These are phyloP conservation scores for Dioctria linearis DNA, from an alignment of 2,888 invertebrate species.

Conservation along the genomic window DNA sequence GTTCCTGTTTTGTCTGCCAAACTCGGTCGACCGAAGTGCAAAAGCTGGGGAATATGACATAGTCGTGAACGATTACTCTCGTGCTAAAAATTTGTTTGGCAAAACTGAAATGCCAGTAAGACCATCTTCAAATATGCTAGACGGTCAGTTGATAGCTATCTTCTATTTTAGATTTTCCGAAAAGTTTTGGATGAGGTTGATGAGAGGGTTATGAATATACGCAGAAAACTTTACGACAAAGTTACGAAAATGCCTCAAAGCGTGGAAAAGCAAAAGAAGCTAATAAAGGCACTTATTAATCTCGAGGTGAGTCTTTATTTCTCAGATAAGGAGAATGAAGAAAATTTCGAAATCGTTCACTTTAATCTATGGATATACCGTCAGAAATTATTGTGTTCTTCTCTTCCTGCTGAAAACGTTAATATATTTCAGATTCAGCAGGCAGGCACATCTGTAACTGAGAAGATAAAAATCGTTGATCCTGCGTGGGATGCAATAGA, in stretches of 20 bases:
- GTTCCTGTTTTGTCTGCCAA: constrained; percentile 94
- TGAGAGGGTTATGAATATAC: constrained; percentile 85
- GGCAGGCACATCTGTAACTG: constrained; percentile 64
- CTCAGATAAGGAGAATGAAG: not conserved
- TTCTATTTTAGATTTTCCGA: constrained; percentile 79
- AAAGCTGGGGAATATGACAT: constrained; percentile 96
- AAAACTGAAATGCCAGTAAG: constrained; percentile 88
- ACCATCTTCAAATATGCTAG: not conserved
- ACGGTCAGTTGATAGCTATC: constrained; percentile 2
- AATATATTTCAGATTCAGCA: constrained; percentile 64
- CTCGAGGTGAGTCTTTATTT: constrained; percentile 73
- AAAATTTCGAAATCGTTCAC: too few relatives aligned
- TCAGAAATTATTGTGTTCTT: not conserved
- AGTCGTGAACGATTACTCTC: constrained; percentile 96
- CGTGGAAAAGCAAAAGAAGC: constrained; percentile 94
- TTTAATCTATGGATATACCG: too few relatives aligned
- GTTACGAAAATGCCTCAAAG: constrained; percentile 92
- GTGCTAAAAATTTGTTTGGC: constrained; percentile 95
- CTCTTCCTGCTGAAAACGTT: not conserved
- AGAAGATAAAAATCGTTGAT: constrained; percentile 77
- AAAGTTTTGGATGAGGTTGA: constrained; percentile 94
- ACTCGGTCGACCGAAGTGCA: constrained; percentile 94
- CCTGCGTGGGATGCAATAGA: constrained; percentile 97
- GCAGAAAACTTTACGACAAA: constrained; percentile 84
- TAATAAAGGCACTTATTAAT: constrained; percentile 86